Evolutionary conservation across 2,797 vertebrate genomes (phyloP).

Genomic region (Takifugu ocellatus): DNA sequence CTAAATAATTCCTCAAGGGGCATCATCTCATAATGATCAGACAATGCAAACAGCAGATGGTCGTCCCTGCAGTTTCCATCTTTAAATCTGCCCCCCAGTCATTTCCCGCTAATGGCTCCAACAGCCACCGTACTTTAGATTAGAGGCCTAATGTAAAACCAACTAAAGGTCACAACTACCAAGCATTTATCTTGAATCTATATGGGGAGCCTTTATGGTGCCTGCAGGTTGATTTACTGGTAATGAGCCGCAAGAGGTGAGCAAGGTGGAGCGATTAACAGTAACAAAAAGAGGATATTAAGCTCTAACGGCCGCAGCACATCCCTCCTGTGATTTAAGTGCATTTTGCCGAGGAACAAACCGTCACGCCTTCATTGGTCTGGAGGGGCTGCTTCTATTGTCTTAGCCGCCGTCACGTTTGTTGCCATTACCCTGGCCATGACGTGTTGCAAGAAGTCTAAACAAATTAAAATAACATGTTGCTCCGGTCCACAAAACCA

Average conservation of each 20-base stretch:
- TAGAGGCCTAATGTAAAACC: conserved; percentile 32
- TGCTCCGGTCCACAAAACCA: no score
- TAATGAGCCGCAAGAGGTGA: conserved; percentile 40
- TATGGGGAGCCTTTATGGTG: conserved; percentile 16
- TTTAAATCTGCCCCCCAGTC: conserved; percentile 9
- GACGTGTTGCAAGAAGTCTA: no score
- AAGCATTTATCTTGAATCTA: conserved; percentile 42
- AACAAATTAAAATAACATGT: no score
- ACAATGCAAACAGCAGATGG: conserved; percentile 28
- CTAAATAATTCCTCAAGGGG: background rate
- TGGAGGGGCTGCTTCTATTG: background rate
- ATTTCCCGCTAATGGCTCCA: conserved; percentile 20
- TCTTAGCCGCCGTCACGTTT: background rate
- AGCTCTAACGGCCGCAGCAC: conserved; percentile 47
- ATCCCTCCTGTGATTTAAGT: conserved; percentile 35
- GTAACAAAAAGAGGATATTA: conserved; percentile 55
- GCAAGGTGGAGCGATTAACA: conserved; percentile 33
- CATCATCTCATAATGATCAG: conserved; percentile 36
- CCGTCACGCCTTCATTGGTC: background rate
- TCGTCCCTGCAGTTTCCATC: conserved; percentile 10
- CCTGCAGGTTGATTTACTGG: conserved; percentile 43
- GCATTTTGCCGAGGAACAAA: conserved; percentile 15
- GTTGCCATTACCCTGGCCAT: no score
- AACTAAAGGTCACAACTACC: conserved; percentile 49
- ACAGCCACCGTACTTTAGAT: conserved; percentile 21